These are phyloP conservation scores for Hypothenemus hampei DNA, from an alignment of 1,140 invertebrate genomes.

Conservation along the genomic window DNA sequence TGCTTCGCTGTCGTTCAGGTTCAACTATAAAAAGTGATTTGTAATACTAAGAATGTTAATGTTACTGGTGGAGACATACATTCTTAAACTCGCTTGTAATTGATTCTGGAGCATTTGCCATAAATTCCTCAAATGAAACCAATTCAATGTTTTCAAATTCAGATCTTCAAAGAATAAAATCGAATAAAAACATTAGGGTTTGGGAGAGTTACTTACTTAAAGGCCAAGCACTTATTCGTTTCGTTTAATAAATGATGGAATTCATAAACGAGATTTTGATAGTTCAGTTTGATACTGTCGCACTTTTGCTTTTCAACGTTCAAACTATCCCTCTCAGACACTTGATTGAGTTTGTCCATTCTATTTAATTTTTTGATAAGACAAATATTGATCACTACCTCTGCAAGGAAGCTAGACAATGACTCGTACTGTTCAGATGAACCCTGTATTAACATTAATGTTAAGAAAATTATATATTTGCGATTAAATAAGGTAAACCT, in stretches of 20 bases:
- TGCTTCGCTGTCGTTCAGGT: conserved; percentile 29
- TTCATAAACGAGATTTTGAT: conserved; percentile 95
- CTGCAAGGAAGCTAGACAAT: conserved; percentile 55
- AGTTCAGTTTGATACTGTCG: conserved; percentile 82
- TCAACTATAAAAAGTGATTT: conserved; percentile 26
- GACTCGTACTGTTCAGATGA: no score
- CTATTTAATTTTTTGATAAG: conserved; percentile 86
- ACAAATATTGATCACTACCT: conserved; percentile 70
- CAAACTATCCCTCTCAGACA: conserved; percentile 72
- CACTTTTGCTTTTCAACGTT: conserved; percentile 78
- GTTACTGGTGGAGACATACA: conserved; percentile 25
- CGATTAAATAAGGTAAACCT: no score
- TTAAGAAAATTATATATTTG: no score
- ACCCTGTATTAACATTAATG: no score
- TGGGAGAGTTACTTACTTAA: conserved; percentile 66
- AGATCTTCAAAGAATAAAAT: conserved; percentile 57
- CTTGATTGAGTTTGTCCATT: conserved; percentile 80
- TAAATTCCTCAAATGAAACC: conserved; percentile 80
- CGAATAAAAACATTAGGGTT: neutral
- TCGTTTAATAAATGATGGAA: conserved; percentile 89
- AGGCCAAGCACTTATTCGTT: conserved; percentile 89
- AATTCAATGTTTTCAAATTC: conserved; percentile 91
- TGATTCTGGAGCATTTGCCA: conserved; percentile 69
- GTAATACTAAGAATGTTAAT: conserved; percentile 7
- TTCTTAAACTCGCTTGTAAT: conserved; percentile 38